Evolutionary conservation across 2,797 vertebrate species (phyloP).

Genomic region (Limnodromus scolopaceus): DNA sequence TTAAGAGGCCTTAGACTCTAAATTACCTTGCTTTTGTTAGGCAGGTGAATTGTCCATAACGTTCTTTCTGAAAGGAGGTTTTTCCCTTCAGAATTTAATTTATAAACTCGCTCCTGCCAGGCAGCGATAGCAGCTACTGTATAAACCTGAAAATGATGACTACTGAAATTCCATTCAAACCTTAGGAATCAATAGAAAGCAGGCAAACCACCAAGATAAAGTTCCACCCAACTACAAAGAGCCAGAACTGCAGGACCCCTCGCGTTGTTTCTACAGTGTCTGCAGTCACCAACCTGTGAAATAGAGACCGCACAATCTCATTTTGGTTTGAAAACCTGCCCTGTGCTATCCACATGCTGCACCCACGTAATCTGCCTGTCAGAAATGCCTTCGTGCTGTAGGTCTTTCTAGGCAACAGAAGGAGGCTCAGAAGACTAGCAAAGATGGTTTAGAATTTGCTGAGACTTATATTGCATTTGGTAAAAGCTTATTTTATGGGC

Average conservation of each 20-base stretch:
- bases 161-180: conserved; percentile 44
- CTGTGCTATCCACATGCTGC: background rate
- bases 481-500: background rate
- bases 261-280: conserved; percentile 3
- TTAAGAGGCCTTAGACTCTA: conserved; percentile 6
- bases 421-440: background rate
- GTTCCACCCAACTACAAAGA: conserved; percentile 16
- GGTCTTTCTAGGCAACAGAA: background rate
- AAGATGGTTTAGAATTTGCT: background rate
- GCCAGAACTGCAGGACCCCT: background rate
- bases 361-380: background rate
- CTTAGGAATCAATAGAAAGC: conserved; percentile 26
- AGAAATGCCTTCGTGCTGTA: background rate
- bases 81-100: conserved; percentile 57
- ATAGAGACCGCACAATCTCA: background rate
- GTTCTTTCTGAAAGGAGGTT: background rate
- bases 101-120: conserved; percentile 46
- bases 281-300: conserved; percentile 19
- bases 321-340: background rate
- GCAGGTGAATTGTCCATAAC: conserved; percentile 11
- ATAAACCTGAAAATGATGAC: conserved; percentile 38
- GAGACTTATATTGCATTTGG: background rate
- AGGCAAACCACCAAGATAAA: conserved; percentile 46
- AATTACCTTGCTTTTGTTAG: conserved; percentile 45
- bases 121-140: conserved; percentile 32